These are phyloP conservation scores for Augochlora pura DNA, from an alignment of 1,140 invertebrate species.

Conservation along the genomic window DNA sequence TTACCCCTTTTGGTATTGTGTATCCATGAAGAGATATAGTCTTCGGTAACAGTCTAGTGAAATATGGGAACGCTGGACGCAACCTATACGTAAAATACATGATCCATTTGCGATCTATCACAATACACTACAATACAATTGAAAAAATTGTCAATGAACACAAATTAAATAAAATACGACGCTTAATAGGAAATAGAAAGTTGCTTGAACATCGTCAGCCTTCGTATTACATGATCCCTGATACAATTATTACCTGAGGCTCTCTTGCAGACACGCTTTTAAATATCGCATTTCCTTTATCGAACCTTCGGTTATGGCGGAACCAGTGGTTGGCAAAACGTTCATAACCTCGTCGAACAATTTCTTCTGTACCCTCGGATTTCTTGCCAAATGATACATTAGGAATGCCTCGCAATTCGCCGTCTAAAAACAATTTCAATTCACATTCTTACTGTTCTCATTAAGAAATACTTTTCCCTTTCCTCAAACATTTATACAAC, in stretches of 20 bases:
- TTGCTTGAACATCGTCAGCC: no score
- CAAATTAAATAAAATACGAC: no score
- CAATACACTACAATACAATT: no score
- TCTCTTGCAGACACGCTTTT: conserved; percentile 86
- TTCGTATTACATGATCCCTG: no score
- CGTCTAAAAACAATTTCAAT: conserved; percentile 72
- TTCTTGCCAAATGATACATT: conserved; percentile 83
- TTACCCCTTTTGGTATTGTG: conserved; percentile 83
- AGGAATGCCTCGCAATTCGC: conserved; percentile 82
- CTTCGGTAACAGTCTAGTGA: conserved; percentile 84
- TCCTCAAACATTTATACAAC: no score
- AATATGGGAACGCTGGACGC: conserved; percentile 83
- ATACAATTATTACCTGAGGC: conserved; percentile 79
- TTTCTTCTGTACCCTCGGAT: conserved; percentile 82
- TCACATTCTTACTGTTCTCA: no score
- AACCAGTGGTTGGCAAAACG: conserved; percentile 62
- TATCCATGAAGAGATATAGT: conserved; percentile 86
- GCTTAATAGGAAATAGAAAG: no score
- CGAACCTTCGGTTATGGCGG: conserved; percentile 71
- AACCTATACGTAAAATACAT: conserved; percentile 72
- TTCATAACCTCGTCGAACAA: conserved; percentile 81
- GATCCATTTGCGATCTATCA: no score
- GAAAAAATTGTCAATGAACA: no score
- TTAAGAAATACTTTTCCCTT: no score
- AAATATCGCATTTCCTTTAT: conserved; percentile 82